A percentile compares a stretch with the other conserved stretches of the same genome.
phyloP scores from a whole-genome alignment of 2,888 invertebrate genomes.

The Scaptodrosophila latifasciaeformis region DNA sequence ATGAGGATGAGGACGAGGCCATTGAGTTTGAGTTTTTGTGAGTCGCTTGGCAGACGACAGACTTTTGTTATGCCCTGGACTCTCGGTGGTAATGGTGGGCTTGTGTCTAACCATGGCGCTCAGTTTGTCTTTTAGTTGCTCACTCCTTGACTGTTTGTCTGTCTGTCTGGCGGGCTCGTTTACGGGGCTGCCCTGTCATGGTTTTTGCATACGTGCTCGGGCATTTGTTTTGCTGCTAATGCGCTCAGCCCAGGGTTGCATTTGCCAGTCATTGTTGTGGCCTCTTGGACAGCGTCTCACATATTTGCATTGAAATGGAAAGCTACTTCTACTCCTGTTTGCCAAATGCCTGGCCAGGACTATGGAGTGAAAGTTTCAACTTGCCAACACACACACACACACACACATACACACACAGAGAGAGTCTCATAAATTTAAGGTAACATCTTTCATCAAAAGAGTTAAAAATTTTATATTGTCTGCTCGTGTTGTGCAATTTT shows the following conservation, averaged over 20 bases:
- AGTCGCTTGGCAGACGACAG: no score
- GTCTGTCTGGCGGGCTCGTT: slow-evolving; percentile 1
- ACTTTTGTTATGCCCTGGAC: slow-evolving; percentile 36
- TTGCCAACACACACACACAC: no score
- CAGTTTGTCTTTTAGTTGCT: slow-evolving; percentile 2
- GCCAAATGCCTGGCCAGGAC: not conserved
- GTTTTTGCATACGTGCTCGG: slow-evolving; percentile 54
- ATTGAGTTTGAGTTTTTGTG: no score
- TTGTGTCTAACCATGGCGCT: not conserved
- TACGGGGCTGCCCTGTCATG: slow-evolving; percentile 27
- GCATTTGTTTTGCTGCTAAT: slow-evolving; percentile 58
- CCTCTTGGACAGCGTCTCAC: not conserved
- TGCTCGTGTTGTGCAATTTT: slow-evolving; percentile 45
- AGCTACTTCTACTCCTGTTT: slow-evolving; percentile 16
- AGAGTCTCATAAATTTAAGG: no score
- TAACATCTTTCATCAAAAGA: no score
- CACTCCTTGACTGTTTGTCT: slow-evolving; percentile 23
- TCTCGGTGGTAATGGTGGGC: slow-evolving; percentile 21
- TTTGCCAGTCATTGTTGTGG: not conserved
- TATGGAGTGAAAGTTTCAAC: slow-evolving; percentile 28
- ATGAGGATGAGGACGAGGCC: no score
- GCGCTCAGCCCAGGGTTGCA: slow-evolving; percentile 28
- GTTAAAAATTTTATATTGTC: no score
- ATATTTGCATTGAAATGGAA: slow-evolving; percentile 45
- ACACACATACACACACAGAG: no score